Percentiles rank a stretch among this genome's conserved stretches.
These are phyloP conservation scores for Drosophila albomicans DNA, from an alignment of 1,140 invertebrate genomes.

Conservation along the genomic window DNA sequence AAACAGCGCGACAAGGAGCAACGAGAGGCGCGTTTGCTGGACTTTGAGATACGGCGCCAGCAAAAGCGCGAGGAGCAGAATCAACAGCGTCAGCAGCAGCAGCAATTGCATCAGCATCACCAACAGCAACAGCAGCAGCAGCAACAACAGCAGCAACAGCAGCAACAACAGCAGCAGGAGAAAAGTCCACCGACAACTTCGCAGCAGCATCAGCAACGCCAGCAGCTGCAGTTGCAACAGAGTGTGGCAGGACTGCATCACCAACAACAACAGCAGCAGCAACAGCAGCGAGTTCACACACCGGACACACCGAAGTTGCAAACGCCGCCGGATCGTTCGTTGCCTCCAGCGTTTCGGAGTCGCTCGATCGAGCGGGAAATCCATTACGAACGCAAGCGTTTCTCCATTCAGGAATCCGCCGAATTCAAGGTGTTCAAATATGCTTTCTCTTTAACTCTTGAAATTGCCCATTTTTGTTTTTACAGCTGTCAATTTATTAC, in stretches of 20 bases:
- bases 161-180: constrained; percentile 42
- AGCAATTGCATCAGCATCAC: constrained; percentile 75
- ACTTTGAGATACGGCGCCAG: constrained; percentile 84
- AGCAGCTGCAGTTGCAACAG: constrained; percentile 8
- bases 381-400: constrained; percentile 78
- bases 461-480: too few relatives aligned
- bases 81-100: constrained; percentile 78
- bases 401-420: constrained; percentile 69
- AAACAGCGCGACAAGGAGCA: constrained; percentile 84
- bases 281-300: constrained; percentile 59
- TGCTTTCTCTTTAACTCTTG: neutral
- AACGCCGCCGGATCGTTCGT: constrained; percentile 77
- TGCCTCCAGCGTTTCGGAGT: constrained; percentile 80
- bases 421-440: constrained; percentile 73
- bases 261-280: constrained; percentile 27
- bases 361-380: constrained; percentile 81
- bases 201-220: constrained; percentile 48
- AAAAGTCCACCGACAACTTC: constrained; percentile 26
- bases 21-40: constrained; percentile 83
- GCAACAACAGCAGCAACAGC: constrained; percentile 58
- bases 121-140: constrained; percentile 71
- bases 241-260: too few relatives aligned
- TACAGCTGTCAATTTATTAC: neutral
- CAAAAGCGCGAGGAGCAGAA: constrained; percentile 84
- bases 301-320: constrained; percentile 76